A percentile compares a stretch with the other conserved stretches of the same genome.
These are phyloP conservation scores for Mionectes olivaceus DNA, from an alignment of 2,797 vertebrate species.

Conservation along the genomic window DNA sequence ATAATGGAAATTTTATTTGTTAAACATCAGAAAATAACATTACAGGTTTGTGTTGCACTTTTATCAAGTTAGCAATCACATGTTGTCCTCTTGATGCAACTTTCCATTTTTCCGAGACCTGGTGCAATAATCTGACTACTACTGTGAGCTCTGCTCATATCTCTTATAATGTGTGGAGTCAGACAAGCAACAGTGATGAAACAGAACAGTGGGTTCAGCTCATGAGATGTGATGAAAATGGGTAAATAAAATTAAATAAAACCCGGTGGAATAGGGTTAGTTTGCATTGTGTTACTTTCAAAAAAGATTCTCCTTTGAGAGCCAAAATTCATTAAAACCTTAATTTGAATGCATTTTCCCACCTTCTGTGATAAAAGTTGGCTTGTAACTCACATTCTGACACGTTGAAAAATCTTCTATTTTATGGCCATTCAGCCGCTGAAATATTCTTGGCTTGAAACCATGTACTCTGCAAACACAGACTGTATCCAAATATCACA, in stretches of 20 bases:
- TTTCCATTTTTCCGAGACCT: background rate
- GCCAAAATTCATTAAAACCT: background rate
- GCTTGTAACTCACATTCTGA: background rate
- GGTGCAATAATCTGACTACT: background rate
- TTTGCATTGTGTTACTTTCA: background rate
- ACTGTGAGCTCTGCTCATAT: background rate
- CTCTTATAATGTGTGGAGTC: background rate
- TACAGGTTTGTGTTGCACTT: background rate
- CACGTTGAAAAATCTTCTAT: background rate
- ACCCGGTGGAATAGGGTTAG: background rate
- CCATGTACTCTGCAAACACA: background rate
- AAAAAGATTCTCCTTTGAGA: background rate
- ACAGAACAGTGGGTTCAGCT: background rate
- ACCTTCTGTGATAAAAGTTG: background rate
- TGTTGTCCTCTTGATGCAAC: background rate
- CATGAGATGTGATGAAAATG: background rate
- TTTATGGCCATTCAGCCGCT: background rate
- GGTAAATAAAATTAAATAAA: constrained; percentile 9
- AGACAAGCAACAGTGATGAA: background rate
- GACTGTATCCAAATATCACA: background rate
- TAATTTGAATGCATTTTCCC: background rate
- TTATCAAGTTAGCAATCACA: background rate
- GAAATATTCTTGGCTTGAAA: constrained; percentile 11
- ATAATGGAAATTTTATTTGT: background rate
- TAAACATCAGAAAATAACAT: background rate